Evolutionary conservation across 1,140 invertebrate species (phyloP).

Genomic region (Anagrus nilaparvatae): DNA sequence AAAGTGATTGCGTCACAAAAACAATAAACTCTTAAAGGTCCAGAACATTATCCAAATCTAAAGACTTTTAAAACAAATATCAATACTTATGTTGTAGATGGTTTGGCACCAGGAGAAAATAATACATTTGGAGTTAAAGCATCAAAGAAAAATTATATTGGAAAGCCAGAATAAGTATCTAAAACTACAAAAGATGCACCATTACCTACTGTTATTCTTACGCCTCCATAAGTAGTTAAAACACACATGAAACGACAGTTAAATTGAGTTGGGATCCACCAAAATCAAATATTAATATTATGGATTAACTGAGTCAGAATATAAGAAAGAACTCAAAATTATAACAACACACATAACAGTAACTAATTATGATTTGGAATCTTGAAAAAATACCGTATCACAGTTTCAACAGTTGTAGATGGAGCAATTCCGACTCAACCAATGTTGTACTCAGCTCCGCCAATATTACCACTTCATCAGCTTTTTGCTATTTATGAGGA

Average conservation of each 20-base stretch:
- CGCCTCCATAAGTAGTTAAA: slow-evolving; percentile 45
- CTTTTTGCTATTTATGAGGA: slow-evolving; percentile 44
- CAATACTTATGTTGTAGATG: slow-evolving; percentile 43
- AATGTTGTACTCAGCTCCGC: slow-evolving; percentile 45
- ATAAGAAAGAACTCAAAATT: slow-evolving; percentile 39
- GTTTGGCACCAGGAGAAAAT: slow-evolving; percentile 47
- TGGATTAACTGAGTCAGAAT: too few relatives aligned
- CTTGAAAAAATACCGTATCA: slow-evolving; percentile 61
- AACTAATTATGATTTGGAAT: slow-evolving; percentile 50
- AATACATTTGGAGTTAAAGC: slow-evolving; percentile 53
- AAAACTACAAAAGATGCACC: slow-evolving; percentile 46
- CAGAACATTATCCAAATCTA: slow-evolving; percentile 42
- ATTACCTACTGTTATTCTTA: slow-evolving; percentile 41
- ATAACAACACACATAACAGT: slow-evolving; percentile 48
- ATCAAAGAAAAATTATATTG: slow-evolving; percentile 48
- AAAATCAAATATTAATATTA: slow-evolving; percentile 51
- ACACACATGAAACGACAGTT: slow-evolving; percentile 50
- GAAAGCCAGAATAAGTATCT: slow-evolving; percentile 42
- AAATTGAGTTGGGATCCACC: slow-evolving; percentile 55
- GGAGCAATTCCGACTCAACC: slow-evolving; percentile 38
- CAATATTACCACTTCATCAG: slow-evolving; percentile 53
- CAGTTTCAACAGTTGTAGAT: slow-evolving; percentile 44
- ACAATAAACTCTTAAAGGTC: slow-evolving; percentile 36
- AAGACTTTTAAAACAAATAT: slow-evolving; percentile 29
- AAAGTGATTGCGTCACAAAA: slow-evolving; percentile 51